Evolutionary conservation across 2,888 invertebrate species (phyloP).

Genomic region (Dicycla oo): DNA sequence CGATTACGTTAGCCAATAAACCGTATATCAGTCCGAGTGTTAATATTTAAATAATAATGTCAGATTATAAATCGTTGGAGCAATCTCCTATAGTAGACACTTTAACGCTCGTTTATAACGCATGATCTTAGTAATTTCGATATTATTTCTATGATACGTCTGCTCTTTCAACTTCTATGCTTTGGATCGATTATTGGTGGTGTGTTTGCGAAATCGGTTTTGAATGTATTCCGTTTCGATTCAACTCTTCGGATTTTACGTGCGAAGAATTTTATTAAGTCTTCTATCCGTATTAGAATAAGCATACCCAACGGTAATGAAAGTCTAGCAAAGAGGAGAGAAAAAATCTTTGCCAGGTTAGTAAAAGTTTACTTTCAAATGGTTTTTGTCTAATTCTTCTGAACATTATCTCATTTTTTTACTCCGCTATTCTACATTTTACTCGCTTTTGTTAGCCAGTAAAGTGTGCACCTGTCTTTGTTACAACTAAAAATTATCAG

Average conservation of each 20-base stretch:
- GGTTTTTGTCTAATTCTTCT: conserved; percentile 28
- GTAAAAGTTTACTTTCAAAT: conserved; percentile 14
- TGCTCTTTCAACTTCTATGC: conserved; percentile 71
- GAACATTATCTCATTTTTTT: conserved; percentile 21
- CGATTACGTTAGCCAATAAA: conserved; percentile 75
- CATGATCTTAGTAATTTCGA: conserved; percentile 66
- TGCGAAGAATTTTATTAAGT: not conserved
- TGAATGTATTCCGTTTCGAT: conserved; percentile 22
- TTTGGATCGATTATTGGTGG: conserved; percentile 58
- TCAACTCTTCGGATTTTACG: conserved; percentile 6
- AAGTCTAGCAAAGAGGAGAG: not conserved
- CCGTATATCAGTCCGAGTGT: conserved; percentile 77
- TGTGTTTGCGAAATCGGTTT: conserved; percentile 37
- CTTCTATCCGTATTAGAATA: not conserved
- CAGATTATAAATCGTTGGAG: conserved; percentile 77
- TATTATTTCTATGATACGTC: conserved; percentile 62
- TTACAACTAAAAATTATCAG: conserved; percentile 64
- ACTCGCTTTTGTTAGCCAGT: conserved; percentile 42
- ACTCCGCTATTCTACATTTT: conserved; percentile 25
- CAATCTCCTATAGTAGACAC: conserved; percentile 67
- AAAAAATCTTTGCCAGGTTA: not conserved
- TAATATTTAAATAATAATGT: conserved; percentile 82
- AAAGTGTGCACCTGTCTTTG: conserved; percentile 57
- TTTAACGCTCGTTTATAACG: conserved; percentile 71
- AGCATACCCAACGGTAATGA: not conserved